A percentile compares a stretch with the other conserved stretches of the same genome.
phyloP scores from a whole-genome alignment of 2,797 vertebrate species.

The Ispidina lecontei region DNA sequence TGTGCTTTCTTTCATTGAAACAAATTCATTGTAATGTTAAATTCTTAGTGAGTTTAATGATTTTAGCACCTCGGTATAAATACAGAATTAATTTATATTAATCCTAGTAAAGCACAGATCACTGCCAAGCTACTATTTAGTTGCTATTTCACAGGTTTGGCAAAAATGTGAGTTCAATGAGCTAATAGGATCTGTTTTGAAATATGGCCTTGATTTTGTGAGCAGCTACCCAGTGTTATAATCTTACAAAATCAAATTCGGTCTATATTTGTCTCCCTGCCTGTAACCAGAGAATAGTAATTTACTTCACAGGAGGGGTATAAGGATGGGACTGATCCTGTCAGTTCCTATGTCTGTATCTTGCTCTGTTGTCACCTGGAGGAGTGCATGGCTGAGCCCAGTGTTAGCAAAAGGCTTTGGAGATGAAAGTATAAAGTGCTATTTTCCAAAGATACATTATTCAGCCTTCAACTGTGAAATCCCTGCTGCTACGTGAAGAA shows the following conservation, averaged over 20 bases:
- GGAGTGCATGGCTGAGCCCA: neutral
- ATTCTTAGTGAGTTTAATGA: neutral
- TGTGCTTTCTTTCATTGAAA: neutral
- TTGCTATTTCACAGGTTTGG: neutral
- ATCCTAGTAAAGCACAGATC: neutral
- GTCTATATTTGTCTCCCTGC: neutral
- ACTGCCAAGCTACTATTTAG: neutral
- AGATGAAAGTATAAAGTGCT: neutral
- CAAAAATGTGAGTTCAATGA: neutral
- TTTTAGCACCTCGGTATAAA: neutral
- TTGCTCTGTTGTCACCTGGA: neutral
- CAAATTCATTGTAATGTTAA: neutral
- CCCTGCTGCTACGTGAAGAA: conserved; percentile 30
- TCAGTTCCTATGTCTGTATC: neutral
- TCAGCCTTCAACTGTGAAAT: conserved; percentile 30
- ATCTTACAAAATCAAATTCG: neutral
- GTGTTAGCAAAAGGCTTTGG: neutral
- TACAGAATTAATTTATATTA: neutral
- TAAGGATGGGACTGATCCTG: neutral
- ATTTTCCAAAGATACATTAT: conserved; percentile 18
- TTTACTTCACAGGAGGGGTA: neutral
- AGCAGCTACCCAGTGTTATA: neutral
- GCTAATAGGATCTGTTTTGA: neutral
- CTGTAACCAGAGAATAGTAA: neutral
- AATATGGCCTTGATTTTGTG: neutral